Base-by-base conservation (phyloP, 2,888 invertebrate species). In the Callimorpha dominula region DNA sequence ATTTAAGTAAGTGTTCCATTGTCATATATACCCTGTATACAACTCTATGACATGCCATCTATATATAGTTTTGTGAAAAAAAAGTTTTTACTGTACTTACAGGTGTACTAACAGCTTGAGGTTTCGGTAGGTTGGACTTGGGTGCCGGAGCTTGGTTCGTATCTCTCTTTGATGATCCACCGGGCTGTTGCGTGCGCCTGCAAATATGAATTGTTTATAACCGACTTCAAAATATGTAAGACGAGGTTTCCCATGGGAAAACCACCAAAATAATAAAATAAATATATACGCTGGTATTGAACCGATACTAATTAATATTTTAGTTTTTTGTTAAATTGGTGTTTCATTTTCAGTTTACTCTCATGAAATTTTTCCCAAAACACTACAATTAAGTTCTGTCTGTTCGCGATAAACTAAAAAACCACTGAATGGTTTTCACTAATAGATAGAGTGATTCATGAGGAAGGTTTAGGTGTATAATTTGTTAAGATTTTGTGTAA, bases 161-260 rank as follows among this genome's bases (percentile, higher is more conserved):
- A 6, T 66, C 50, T 46, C 78, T 89, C 68, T 80, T 86, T 11
- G 77, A 70, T 0, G 86, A 69, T 5, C 87, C 87, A 64, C 88
- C 81, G 1, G 89, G 76, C 60, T 91, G 92, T 72, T 90, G 90
- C 49, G 85, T 84, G 57, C 93, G 89, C 77, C 94, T 94, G 83
- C 54, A 54, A 68, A 67, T n/a, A 31, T 14, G 31, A 20, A 31
- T 31, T 31, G 5, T 31, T 14, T 31, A 60, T 31, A 31, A 60
- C 7, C 14, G 14, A 31, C 31, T 31, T 31, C 31, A 60, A 54
- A 60, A 20, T 57, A 20, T 17, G 7, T 52, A 14, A 54, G 7
- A 52, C 3, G 14, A 57, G 57, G 20, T 20, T 11, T 12, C 9
- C n/a, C n/a, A 12, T 57, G 20, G 5, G 12, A 60, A 60, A 12